These are phyloP conservation scores for Acropora yongei DNA, from an alignment of 64 coral and sea anemone species.

Conservation along the genomic window DNA sequence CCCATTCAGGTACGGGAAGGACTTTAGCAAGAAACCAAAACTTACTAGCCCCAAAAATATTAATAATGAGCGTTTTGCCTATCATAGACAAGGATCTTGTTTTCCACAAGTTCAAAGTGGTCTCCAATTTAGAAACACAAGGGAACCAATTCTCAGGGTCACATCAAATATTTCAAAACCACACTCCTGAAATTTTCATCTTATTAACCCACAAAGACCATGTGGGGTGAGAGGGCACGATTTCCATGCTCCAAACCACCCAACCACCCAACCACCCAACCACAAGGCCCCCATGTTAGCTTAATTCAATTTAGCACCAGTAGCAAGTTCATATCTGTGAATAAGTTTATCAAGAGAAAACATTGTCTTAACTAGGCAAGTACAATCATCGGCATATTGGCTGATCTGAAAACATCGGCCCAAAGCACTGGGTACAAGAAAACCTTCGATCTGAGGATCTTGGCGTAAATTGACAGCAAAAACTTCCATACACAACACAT, in stretches of 20 bases:
- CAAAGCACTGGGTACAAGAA: neutral
- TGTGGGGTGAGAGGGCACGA: neutral
- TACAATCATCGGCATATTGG: conserved; percentile 56
- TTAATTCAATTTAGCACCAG: conserved; percentile 20
- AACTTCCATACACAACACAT: conserved; percentile 20
- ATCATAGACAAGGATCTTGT: neutral
- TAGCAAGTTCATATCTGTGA: neutral
- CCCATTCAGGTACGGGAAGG: neutral
- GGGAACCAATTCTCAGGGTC: neutral
- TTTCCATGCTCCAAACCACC: neutral
- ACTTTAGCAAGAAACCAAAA: neutral
- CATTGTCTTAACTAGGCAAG: conserved; percentile 25
- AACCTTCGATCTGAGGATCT: neutral
- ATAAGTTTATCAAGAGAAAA: neutral
- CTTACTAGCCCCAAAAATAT: neutral
- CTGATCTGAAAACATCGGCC: neutral
- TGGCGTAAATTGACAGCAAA: neutral
- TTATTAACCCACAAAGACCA: conserved; percentile 14
- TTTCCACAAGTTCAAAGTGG: conserved; percentile 21
- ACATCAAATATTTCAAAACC: neutral
- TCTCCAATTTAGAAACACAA: neutral
- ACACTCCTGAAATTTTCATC: conserved; percentile 31
- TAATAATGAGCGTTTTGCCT: neutral
- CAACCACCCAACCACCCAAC: neutral
- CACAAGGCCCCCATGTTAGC: conserved; percentile 51